These are phyloP conservation scores for Apodemus speciosus DNA, from an alignment of 2,113 vertebrate species.

Conservation along the genomic window DNA sequence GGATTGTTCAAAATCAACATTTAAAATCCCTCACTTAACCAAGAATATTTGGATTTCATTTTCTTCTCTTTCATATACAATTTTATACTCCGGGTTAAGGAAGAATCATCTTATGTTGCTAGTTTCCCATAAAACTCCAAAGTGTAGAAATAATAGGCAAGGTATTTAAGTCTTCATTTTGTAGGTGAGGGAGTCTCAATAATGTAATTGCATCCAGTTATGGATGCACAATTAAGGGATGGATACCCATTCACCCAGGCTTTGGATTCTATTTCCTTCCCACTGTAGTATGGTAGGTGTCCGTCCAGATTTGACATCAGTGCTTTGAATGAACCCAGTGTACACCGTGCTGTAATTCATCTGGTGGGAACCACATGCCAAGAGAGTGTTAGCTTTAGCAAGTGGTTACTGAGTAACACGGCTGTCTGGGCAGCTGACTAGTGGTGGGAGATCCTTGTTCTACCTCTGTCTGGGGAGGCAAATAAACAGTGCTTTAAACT, in stretches of 20 bases:
- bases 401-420: constrained; percentile 83
- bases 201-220: not conserved
- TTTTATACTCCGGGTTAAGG: not conserved
- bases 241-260: not conserved
- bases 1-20: constrained; percentile 8
- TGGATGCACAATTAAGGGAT: not conserved
- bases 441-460: constrained; percentile 70
- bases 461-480: constrained; percentile 79
- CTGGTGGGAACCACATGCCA: constrained; percentile 74
- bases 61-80: not conserved
- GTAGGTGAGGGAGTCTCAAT: not conserved
- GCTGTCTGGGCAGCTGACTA: constrained; percentile 79
- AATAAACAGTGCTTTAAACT: constrained; percentile 75
- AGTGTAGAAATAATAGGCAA: not conserved
- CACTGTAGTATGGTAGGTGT: not conserved
- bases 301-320: constrained; percentile 19
- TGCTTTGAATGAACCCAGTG: constrained; percentile 56
- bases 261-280: not conserved
- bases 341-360: constrained; percentile 55
- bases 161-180: constrained; percentile 37
- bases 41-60: not conserved
- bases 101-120: not conserved
- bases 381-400: constrained; percentile 79
- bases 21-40: not conserved
- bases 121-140: not conserved